Conservation (phyloP, 2,888 invertebrate species). For the Cataglyphis cursor region DNA sequence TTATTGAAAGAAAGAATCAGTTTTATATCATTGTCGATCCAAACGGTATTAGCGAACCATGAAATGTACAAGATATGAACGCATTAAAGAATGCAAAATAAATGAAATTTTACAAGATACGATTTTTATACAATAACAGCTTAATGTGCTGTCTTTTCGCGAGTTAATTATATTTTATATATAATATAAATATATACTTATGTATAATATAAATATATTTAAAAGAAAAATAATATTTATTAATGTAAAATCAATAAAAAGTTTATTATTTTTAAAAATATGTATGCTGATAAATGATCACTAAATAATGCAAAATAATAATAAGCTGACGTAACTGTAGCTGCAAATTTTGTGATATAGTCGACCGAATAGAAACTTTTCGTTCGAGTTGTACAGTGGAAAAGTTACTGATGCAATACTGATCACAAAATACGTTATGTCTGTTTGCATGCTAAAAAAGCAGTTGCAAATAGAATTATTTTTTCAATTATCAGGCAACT, state of each 20-base stretch:
- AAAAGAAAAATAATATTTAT: background rate
- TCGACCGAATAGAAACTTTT: background rate
- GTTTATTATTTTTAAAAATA: background rate
- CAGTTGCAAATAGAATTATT: background rate
- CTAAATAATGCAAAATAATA: background rate
- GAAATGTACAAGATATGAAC: constrained; percentile 35
- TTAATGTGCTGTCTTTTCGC: background rate
- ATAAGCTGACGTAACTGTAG: constrained; percentile 14
- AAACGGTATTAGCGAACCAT: constrained; percentile 22
- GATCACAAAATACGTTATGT: background rate
- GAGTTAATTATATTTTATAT: background rate
- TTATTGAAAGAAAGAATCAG: background rate
- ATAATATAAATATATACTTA: background rate
- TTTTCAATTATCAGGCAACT: background rate
- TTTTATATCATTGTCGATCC: background rate
- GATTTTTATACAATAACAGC: background rate
- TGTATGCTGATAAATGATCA: background rate
- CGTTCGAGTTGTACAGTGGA: background rate
- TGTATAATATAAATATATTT: background rate
- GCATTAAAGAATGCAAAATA: background rate
- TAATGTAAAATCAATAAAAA: background rate
- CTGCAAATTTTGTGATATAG: background rate
- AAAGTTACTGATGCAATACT: constrained; percentile 26
- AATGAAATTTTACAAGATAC: background rate
- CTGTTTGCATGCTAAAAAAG: background rate